phyloP scores from a whole-genome alignment of 2,888 invertebrate species.

The Dicyrtoma fusca region DNA sequence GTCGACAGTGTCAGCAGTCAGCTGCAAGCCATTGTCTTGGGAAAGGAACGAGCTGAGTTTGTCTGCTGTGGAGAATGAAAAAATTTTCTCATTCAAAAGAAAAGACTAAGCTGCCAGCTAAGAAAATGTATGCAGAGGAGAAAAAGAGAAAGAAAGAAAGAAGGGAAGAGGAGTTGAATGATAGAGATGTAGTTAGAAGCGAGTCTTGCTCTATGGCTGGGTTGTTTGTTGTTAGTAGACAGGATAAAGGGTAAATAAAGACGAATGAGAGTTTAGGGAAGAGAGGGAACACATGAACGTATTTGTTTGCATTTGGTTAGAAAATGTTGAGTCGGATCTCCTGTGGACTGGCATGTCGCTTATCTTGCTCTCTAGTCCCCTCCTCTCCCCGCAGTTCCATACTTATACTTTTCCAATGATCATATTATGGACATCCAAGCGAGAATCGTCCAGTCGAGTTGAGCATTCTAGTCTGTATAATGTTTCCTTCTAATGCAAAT shows the following conservation, averaged over 20 bases:
- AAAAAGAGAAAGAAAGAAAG: conserved; percentile 5
- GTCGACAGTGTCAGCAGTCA: too few relatives aligned
- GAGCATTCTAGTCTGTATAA: conserved; percentile 17
- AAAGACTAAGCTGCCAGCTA: too few relatives aligned
- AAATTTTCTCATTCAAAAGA: neutral
- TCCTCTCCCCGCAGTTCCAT: neutral
- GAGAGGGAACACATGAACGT: too few relatives aligned
- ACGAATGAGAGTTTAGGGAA: too few relatives aligned
- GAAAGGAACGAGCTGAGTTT: too few relatives aligned
- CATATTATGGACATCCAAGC: conserved; percentile 9
- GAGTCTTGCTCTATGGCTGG: neutral
- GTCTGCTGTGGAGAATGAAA: neutral
- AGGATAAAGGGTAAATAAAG: too few relatives aligned
- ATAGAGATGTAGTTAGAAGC: neutral
- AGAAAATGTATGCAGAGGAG: neutral
- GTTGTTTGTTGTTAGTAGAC: neutral
- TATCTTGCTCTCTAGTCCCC: neutral
- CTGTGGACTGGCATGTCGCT: neutral
- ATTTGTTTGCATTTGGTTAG: too few relatives aligned
- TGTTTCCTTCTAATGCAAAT: conserved; percentile 24
- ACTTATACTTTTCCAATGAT: too few relatives aligned
- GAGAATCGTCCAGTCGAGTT: conserved; percentile 19
- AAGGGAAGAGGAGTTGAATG: neutral
- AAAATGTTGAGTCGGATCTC: too few relatives aligned
- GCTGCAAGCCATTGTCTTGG: too few relatives aligned